Base-by-base conservation (phyloP, 2,888 invertebrate species). In the Rhodophaea formosa region DNA sequence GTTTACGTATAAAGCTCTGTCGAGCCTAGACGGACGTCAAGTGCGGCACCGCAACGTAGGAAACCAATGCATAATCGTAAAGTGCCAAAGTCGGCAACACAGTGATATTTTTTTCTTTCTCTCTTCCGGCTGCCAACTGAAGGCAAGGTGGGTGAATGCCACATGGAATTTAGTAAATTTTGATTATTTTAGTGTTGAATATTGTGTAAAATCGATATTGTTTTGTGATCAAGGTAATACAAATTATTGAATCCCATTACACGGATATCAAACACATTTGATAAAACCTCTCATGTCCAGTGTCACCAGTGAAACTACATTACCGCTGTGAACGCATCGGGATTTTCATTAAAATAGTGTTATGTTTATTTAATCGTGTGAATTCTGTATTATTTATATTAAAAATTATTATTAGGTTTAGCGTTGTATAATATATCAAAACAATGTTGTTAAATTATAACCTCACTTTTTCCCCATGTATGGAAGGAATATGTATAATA, bases 101-200 rank as follows among this genome's bases (percentile, higher is more conserved):
- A 8, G 14, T 23, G 23, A 23, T 5, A 3, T 23, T 58, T 66
- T 68, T 61, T 68, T 58, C 72, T 68, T 79, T 84, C 86, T 88
- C 88, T 89, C 84, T 88, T 88, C 86, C 87, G 86, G 90, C 76
- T 86, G 88, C 79, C 86, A 87, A 86, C 81, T 75, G 75, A 77
- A 82, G 84, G 82, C 88, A 88, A 88, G 90, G 90, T 91, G 77
- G 74, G 88, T 84, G 77, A 65, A 69, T 72, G 68, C 84, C 89
- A 78, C 89, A 86, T 91, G 89, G 88, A 82, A 80, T 84, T 79
- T 74, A 62, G 61, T 62, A 72, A 64, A 71, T 29, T 53, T 53
- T 23, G n/a, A 7, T n/a, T 23, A 55, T n/a, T 30, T 32, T 6
- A 29, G 8, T 16, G 43, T 44, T 7, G 42, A 39, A 29, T 29